A percentile compares a stretch with the other conserved stretches of the same genome.
Evolutionary conservation across 2,113 vertebrate genomes (phyloP).

Genomic region (Upupa epops): DNA sequence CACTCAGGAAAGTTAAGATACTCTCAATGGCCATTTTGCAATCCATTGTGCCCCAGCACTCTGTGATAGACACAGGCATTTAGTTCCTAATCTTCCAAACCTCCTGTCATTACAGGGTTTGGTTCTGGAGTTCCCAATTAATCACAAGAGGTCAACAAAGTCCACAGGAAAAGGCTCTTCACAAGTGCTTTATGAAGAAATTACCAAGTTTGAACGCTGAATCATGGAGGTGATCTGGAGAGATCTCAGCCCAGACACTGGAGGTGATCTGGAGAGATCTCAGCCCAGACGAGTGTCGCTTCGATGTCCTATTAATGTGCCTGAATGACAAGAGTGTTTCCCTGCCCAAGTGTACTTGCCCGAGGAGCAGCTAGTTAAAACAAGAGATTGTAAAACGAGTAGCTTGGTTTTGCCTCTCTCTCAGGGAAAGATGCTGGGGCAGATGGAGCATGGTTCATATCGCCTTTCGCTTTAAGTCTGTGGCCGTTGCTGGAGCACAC

Average conservation of each 20-base stretch:
- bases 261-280: background rate
- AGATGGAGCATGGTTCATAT: background rate
- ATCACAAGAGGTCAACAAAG: background rate
- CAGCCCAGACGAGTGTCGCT: background rate
- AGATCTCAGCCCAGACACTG: background rate
- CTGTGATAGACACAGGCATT: background rate
- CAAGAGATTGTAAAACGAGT: background rate
- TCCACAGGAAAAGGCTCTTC: background rate
- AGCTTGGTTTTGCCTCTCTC: background rate
- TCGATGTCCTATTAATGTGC: background rate
- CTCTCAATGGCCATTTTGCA: conserved; percentile 9
- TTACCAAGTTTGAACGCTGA: background rate
- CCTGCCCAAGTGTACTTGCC: background rate
- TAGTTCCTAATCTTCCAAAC: background rate
- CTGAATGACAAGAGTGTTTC: background rate
- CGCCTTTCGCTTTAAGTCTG: background rate
- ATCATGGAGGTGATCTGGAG: background rate
- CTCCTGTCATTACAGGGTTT: background rate
- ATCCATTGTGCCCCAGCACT: background rate
- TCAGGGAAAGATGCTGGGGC: too few relatives aligned
- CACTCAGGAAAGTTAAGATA: background rate
- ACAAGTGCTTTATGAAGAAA: background rate
- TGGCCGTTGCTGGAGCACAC: background rate
- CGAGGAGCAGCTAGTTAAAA: background rate
- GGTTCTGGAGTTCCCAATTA: background rate